phyloP scores from a whole-genome alignment of 2,888 invertebrate genomes.

The Boloria euphrosyne region DNA sequence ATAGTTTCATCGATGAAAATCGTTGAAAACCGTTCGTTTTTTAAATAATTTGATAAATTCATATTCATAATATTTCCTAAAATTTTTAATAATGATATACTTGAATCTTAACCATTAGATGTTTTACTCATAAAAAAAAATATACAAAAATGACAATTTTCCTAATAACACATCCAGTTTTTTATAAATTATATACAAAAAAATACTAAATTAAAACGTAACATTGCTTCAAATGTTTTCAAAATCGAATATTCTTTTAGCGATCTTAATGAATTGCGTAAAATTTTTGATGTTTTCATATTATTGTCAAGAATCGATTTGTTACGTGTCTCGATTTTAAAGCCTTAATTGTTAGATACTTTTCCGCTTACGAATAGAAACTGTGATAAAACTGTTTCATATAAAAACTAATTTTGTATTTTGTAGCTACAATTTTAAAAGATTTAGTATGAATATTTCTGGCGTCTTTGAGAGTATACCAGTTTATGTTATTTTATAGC shows the following conservation, averaged over 20 bases:
- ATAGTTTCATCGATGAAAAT: no score
- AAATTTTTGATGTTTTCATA: slow-evolving; percentile 51
- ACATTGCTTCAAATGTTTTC: background rate
- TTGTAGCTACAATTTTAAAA: no score
- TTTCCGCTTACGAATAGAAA: slow-evolving; percentile 27
- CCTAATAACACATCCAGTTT: slow-evolving; percentile 10
- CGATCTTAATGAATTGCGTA: slow-evolving; percentile 35
- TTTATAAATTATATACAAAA: slow-evolving; percentile 2
- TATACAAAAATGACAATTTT: no score
- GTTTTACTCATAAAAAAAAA: no score
- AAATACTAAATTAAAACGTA: slow-evolving; percentile 18
- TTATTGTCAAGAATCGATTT: slow-evolving; percentile 59
- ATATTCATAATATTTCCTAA: no score
- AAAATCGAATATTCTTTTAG: background rate
- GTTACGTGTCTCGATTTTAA: slow-evolving; percentile 59
- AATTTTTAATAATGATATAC: no score
- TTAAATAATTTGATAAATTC: no score
- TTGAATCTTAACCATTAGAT: no score
- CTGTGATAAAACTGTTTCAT: slow-evolving; percentile 18
- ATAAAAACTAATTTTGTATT: background rate
- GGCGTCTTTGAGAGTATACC: no score
- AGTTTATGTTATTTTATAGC: no score
- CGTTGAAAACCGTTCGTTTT: no score
- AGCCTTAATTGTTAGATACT: slow-evolving; percentile 40
- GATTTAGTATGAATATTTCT: no score